These are phyloP conservation scores for Megaustenia siamemsis DNA, from an alignment of 2,888 invertebrate genomes.

Conservation along the genomic window DNA sequence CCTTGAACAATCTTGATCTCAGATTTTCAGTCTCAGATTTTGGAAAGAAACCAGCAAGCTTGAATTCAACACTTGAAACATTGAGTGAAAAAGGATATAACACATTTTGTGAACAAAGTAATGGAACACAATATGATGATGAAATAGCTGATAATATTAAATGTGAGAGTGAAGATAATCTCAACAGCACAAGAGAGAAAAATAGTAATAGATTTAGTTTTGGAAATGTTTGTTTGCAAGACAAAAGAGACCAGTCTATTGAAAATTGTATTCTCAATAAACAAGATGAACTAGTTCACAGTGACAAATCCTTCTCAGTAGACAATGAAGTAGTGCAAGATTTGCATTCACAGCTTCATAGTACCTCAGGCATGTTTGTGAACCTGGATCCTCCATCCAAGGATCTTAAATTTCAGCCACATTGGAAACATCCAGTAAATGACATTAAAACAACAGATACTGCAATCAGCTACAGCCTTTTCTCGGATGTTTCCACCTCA, in stretches of 20 bases:
- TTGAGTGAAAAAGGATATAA: background rate
- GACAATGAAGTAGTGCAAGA: background rate
- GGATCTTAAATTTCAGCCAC: conserved; percentile 17
- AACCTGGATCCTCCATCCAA: background rate
- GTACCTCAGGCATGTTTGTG: background rate
- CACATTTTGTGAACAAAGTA: background rate
- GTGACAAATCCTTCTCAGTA: background rate
- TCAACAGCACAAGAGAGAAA: background rate
- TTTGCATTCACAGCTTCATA: background rate
- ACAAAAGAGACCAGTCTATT: background rate
- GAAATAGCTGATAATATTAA: background rate
- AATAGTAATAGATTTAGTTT: background rate
- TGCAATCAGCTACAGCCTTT: conserved; percentile 9
- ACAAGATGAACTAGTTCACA: background rate
- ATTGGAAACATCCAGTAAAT: conserved; percentile 17
- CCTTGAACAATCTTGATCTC: background rate
- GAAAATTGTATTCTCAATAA: background rate
- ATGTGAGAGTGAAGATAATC: background rate
- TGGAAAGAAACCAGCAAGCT: background rate
- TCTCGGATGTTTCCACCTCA: background rate
- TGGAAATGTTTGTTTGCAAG: background rate
- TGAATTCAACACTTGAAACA: background rate
- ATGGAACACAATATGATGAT: background rate
- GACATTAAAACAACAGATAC: background rate
- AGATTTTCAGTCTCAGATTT: background rate